Base-by-base conservation (phyloP, 2,888 invertebrate genomes). In the Auanema freiburgensis region DNA sequence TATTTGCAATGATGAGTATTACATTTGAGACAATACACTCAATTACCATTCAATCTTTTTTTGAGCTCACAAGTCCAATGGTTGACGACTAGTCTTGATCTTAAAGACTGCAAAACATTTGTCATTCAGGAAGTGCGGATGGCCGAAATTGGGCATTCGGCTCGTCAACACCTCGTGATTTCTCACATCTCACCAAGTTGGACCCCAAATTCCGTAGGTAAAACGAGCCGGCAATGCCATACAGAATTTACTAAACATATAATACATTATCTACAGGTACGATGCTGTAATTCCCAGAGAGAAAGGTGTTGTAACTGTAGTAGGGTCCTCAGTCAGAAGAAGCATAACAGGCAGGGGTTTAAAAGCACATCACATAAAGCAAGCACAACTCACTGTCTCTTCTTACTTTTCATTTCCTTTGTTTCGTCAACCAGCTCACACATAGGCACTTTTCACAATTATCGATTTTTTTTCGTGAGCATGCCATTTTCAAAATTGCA, bases 101-200 rank as follows among this genome's bases (percentile, higher is more conserved):
- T 16, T n/a, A n/a, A 33, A 33, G 33, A 33, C 33, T 33, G 33
- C 33, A 33, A 33, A 33, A 33, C 33, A 33, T 33, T 33, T 33
- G 33, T 33, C 33, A 33, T 33, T 33, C 33, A 46, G 33, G 33
- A 33, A 33, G 33, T 33, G 33, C 33, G 33, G 51, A 59, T 16
- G 23, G 51, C n/a, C 16, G 50, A 11, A 33, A 46, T 10, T 60
- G 59, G 56, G 80, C 69, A 10, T 80, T 80, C 51, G 80, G 80
- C 18, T 78, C 78, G 8, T 80, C 78, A 42, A 80, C 80, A 18
- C 80, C 80, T 8, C 66, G 80, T 16, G 76, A 77, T 21, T 63
- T 80, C 14, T 72, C 76, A 16, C 77, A 80, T 66, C 56, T 69
- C 40, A 65, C 59, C 11, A 18, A 23, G 12, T 24, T 62, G 4